phyloP scores from a whole-genome alignment of 1,140 invertebrate species.

The Sinonovacula constricta region DNA sequence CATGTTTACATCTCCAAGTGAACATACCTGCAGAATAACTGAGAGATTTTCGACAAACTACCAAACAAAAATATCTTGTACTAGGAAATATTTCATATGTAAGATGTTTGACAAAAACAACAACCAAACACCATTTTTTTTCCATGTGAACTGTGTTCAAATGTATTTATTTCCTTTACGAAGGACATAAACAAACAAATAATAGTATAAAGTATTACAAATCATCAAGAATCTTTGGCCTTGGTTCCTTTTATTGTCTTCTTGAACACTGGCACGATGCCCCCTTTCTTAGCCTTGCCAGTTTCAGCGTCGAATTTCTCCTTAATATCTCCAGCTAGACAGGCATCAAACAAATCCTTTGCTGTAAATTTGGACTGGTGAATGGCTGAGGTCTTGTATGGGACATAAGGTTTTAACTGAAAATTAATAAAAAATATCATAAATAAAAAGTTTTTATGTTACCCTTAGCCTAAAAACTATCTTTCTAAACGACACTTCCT shows the following conservation, averaged over 20 bases:
- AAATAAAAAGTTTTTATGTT: too few species aligned
- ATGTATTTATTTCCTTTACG: not conserved
- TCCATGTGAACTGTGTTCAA: not conserved
- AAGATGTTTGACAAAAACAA: too few species aligned
- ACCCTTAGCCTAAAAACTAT: too few species aligned
- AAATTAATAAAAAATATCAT: constrained; percentile 17
- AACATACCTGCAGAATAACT: too few species aligned
- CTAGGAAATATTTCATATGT: too few species aligned
- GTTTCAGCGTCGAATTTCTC: constrained; percentile 2
- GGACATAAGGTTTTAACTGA: constrained; percentile 44
- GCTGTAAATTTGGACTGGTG: constrained; percentile 12
- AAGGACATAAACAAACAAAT: not conserved
- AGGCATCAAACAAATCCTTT: constrained; percentile 31
- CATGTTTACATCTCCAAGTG: too few species aligned
- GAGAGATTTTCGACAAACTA: too few species aligned
- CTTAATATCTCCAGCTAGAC: constrained; percentile 4
- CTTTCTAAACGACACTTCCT: too few species aligned
- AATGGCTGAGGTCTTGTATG: constrained; percentile 5
- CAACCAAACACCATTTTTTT: too few species aligned
- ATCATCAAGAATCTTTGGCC: too few species aligned
- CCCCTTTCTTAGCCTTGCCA: not conserved
- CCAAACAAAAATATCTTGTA: too few species aligned
- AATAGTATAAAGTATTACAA: not conserved
- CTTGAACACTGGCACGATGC: not conserved
- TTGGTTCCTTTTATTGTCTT: too few species aligned